Evolutionary conservation across 2,888 invertebrate genomes (phyloP).

Genomic region (Orchesella flavescens): DNA sequence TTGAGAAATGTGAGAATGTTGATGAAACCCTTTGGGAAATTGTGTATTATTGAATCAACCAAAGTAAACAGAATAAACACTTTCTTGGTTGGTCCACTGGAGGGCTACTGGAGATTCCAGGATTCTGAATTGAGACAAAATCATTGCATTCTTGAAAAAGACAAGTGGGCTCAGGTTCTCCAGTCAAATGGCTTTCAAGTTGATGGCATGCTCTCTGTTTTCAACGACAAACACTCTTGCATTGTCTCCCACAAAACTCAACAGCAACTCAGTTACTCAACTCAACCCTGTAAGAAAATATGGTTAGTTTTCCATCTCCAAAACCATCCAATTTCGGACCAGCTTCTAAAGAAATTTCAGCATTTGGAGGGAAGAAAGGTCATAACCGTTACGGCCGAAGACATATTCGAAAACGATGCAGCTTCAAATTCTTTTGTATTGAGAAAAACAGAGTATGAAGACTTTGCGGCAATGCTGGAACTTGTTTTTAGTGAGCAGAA

Average conservation of each 20-base stretch:
- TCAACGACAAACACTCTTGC: neutral
- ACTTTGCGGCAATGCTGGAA: neutral
- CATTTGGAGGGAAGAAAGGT: neutral
- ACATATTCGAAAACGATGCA: neutral
- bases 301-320: neutral
- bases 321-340: neutral
- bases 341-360: neutral
- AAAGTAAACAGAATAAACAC: constrained; percentile 17
- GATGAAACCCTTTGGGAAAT: constrained; percentile 1
- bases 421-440: no score
- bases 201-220: neutral
- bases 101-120: constrained; percentile 58
- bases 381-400: neutral
- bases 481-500: neutral
- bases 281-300: neutral
- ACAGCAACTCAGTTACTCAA: no score
- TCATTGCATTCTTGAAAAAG: constrained; percentile 4
- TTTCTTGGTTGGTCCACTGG: constrained; percentile 43
- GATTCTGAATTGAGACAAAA: constrained; percentile 29
- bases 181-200: neutral
- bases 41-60: constrained; percentile 35
- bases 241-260: neutral
- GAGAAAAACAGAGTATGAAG: no score
- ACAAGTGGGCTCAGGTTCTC: constrained; percentile 22
- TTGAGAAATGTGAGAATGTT: constrained; percentile 32